Conservation (phyloP, 2,113 vertebrate genomes). For the Gracilinanus agilis region DNA sequence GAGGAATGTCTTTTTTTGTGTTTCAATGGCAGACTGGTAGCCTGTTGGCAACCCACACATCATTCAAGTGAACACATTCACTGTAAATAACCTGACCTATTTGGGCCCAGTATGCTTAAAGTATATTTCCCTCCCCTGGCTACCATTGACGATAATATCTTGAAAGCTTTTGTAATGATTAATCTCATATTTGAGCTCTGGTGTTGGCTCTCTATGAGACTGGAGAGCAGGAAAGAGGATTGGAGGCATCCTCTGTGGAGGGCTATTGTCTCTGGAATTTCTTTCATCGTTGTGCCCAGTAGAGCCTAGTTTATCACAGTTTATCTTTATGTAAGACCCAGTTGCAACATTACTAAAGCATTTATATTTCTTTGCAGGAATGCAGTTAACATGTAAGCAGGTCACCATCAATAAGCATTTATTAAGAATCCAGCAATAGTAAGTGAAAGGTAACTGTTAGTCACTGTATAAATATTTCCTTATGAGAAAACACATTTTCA, state of each 20-base stretch:
- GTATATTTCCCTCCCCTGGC: slow-evolving; percentile 3
- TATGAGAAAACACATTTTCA: background rate
- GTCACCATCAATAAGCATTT: background rate
- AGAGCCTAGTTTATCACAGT: slow-evolving; percentile 27
- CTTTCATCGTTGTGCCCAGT: slow-evolving; percentile 48
- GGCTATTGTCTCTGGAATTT: slow-evolving; percentile 62
- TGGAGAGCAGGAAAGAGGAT: slow-evolving; percentile 10
- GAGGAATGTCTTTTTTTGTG: background rate
- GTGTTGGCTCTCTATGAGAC: background rate
- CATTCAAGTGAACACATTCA: background rate
- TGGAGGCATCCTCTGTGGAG: slow-evolving; percentile 30
- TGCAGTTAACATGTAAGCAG: slow-evolving; percentile 31
- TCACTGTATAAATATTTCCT: background rate
- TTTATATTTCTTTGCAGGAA: slow-evolving; percentile 37
- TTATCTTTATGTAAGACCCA: slow-evolving; percentile 34
- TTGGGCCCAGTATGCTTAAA: background rate
- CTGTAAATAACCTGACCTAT: background rate
- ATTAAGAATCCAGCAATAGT: background rate
- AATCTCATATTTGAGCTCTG: slow-evolving; percentile 13
- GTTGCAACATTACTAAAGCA: background rate
- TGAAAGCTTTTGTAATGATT: slow-evolving; percentile 39
- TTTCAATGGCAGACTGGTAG: background rate
- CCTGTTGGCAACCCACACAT: background rate
- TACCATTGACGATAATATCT: slow-evolving; percentile 37
- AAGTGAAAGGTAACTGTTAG: background rate